Conservation (phyloP, 2,888 invertebrate species). For the Yponomeuta sedellus region DNA sequence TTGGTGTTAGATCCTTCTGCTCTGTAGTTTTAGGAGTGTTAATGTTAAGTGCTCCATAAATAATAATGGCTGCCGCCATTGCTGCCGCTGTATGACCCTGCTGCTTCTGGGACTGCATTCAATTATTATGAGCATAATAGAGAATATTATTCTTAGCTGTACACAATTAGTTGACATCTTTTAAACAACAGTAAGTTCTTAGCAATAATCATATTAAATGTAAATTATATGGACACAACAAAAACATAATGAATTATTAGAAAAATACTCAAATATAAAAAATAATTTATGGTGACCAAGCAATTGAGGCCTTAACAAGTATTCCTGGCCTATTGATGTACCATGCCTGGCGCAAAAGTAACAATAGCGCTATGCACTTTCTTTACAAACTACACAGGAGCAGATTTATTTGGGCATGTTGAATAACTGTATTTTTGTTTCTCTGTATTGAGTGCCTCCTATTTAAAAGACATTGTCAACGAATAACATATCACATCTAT, state of each 20-base stretch:
- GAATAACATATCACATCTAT: neutral
- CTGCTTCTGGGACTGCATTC: neutral
- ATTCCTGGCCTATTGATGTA: neutral
- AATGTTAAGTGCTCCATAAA: too few relatives aligned
- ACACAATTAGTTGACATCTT: neutral
- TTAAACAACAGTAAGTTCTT: neutral
- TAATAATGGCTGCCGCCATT: too few relatives aligned
- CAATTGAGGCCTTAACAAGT: neutral
- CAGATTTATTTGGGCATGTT: too few relatives aligned
- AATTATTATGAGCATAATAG: neutral
- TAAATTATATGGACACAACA: neutral
- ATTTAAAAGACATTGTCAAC: neutral
- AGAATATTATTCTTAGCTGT: neutral
- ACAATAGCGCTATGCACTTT: too few relatives aligned
- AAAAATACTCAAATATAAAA: conserved; percentile 52
- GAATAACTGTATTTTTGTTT: too few relatives aligned
- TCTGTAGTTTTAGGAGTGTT: neutral
- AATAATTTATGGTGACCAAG: conserved; percentile 26
- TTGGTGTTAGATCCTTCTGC: neutral
- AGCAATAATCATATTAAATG: neutral
- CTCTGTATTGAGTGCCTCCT: neutral
- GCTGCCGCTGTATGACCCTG: too few relatives aligned
- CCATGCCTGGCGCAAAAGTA: too few relatives aligned
- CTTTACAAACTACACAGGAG: too few relatives aligned
- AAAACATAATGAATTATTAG: conserved; percentile 29